phyloP scores from a whole-genome alignment of 2,888 invertebrate genomes.

The Spatulosminthurus flaviceps region DNA sequence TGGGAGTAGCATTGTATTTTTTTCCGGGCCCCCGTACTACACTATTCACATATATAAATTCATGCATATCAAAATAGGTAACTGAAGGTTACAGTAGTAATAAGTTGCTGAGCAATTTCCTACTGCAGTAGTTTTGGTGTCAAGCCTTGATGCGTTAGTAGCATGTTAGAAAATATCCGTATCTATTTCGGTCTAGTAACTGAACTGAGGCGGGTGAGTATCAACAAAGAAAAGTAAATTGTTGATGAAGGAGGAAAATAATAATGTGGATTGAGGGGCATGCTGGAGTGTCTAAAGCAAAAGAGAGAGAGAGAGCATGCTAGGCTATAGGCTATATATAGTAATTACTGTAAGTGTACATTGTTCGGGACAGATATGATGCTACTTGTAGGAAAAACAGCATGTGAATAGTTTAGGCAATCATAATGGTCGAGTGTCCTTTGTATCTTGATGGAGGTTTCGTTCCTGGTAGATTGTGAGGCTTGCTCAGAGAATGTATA shows the following conservation, averaged over 20 bases:
- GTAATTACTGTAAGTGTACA: constrained; percentile 18
- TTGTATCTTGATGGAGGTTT: neutral
- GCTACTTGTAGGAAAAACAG: neutral
- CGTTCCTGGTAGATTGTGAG: neutral
- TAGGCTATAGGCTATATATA: too few relatives aligned
- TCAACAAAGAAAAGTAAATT: constrained; percentile 42
- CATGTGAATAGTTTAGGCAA: neutral
- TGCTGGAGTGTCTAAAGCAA: constrained; percentile 10
- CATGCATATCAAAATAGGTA: too few relatives aligned
- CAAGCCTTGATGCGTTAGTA: too few relatives aligned
- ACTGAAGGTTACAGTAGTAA: too few relatives aligned
- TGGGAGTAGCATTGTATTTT: too few relatives aligned
- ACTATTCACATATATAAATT: too few relatives aligned
- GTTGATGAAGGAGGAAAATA: constrained; percentile 37
- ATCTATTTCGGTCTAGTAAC: constrained; percentile 38
- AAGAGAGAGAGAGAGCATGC: neutral
- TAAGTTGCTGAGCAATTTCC: neutral
- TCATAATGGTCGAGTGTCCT: constrained; percentile 11
- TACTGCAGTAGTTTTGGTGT: too few relatives aligned
- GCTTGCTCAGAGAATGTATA: neutral
- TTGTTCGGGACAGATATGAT: constrained; percentile 2
- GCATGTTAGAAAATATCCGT: too few relatives aligned
- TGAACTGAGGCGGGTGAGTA: constrained; percentile 33
- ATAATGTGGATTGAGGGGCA: constrained; percentile 23
- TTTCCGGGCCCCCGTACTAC: too few relatives aligned